A percentile compares a stretch with the other conserved stretches of the same genome.
Evolutionary conservation across 2,888 invertebrate species (phyloP).

Genomic region (Iselma pallidipennis): DNA sequence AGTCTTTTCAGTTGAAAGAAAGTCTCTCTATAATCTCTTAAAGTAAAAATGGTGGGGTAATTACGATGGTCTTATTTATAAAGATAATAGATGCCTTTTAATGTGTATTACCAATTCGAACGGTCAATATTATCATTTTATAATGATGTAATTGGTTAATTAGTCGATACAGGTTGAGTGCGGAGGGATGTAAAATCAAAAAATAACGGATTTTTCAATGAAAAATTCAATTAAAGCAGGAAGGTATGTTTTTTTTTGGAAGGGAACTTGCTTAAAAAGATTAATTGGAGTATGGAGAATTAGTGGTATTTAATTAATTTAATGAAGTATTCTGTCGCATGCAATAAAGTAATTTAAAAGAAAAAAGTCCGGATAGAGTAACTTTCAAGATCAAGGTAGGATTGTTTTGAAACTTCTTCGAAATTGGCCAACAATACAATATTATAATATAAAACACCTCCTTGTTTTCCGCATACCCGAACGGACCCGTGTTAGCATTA

Average conservation of each 20-base stretch:
- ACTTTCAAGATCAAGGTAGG: background rate
- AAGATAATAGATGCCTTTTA: no score
- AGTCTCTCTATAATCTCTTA: background rate
- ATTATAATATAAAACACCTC: no score
- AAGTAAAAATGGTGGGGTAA: background rate
- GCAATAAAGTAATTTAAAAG: background rate
- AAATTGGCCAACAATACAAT: no score
- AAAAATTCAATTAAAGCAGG: background rate
- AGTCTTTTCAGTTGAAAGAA: constrained; percentile 12
- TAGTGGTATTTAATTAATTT: background rate
- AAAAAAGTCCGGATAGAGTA: background rate
- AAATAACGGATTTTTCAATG: background rate
- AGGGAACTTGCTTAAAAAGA: background rate
- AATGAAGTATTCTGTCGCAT: background rate
- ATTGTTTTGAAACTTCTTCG: background rate
- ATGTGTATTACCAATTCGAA: background rate
- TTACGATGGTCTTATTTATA: background rate
- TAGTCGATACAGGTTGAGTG: no score
- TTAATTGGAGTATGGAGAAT: background rate
- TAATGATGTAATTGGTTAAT: background rate
- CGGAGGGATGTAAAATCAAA: background rate
- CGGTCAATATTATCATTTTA: background rate
- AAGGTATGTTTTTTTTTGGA: background rate
- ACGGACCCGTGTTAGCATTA: no score
- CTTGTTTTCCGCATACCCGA: no score